phyloP scores from a whole-genome alignment of 2,113 vertebrate species.

The Maccullochella peelii region DNA sequence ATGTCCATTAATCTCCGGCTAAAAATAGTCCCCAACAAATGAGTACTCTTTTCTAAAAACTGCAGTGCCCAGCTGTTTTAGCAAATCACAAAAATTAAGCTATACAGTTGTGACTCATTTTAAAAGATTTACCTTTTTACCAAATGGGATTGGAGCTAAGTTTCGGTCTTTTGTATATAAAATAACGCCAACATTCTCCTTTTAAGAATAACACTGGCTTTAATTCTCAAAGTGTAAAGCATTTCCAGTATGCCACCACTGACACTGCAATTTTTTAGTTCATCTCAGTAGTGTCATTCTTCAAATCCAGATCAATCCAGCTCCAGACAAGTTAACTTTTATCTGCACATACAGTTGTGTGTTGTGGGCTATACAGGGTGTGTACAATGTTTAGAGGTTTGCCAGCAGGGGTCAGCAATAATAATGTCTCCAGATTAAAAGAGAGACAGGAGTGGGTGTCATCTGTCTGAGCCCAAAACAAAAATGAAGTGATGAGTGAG shows the following conservation, averaged over 20 bases:
- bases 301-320: neutral
- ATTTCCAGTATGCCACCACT: neutral
- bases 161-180: neutral
- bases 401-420: conserved; percentile 44
- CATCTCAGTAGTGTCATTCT: neutral
- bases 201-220: neutral
- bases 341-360: conserved; percentile 1
- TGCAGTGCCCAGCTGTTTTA: neutral
- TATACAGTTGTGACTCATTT: neutral
- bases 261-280: neutral
- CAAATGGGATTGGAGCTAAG: neutral
- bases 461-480: neutral
- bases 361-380: neutral
- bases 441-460: neutral
- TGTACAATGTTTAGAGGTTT: conserved; percentile 15
- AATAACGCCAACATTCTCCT: neutral
- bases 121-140: neutral
- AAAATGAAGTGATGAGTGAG: neutral
- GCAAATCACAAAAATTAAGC: neutral
- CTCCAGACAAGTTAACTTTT: neutral
- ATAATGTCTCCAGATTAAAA: conserved; percentile 6
- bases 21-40: conserved; percentile 16
- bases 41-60: neutral
- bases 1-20: conserved; percentile 11
- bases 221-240: neutral